Percentiles rank a stretch among this genome's conserved stretches.
Evolutionary conservation across 2,113 vertebrate genomes (phyloP).

Genomic region (Gnathonemus echidnorhynchus): DNA sequence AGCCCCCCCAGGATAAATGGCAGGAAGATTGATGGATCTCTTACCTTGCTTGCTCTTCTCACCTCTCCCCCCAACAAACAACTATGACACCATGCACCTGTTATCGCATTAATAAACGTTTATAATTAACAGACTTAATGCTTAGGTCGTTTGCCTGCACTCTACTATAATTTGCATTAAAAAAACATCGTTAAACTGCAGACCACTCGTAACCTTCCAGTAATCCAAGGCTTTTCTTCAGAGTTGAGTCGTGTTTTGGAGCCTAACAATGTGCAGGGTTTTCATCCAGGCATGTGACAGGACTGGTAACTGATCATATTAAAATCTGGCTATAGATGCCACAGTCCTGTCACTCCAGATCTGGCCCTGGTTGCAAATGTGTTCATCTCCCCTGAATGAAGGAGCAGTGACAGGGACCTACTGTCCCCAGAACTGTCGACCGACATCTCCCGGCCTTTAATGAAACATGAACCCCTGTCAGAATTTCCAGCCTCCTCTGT

Average conservation of each 20-base stretch:
- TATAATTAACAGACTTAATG: not conserved
- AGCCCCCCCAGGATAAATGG: not conserved
- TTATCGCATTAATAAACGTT: not conserved
- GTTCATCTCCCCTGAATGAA: slow-evolving; percentile 15
- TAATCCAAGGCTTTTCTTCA: not conserved
- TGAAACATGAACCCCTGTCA: slow-evolving; percentile 32
- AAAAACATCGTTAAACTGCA: not conserved
- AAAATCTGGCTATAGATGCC: slow-evolving; percentile 28
- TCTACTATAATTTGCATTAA: not conserved
- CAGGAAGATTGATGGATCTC: not conserved
- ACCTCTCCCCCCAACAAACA: not conserved
- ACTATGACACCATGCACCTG: not conserved
- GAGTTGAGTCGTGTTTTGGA: not conserved
- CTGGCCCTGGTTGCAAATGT: slow-evolving; percentile 24
- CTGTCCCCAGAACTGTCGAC: slow-evolving; percentile 22
- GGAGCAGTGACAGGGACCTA: slow-evolving; percentile 21
- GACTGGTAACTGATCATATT: slow-evolving; percentile 38
- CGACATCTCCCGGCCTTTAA: slow-evolving; percentile 20
- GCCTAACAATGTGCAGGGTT: not conserved
- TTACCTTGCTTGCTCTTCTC: not conserved
- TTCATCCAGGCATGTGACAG: slow-evolving; percentile 35
- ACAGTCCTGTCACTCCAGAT: slow-evolving; percentile 40
- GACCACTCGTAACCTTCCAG: not conserved
- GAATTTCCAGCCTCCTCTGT: not conserved
- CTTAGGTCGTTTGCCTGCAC: not conserved